phyloP scores from a whole-genome alignment of 1,140 invertebrate genomes.

The Polyergus mexicanus region DNA sequence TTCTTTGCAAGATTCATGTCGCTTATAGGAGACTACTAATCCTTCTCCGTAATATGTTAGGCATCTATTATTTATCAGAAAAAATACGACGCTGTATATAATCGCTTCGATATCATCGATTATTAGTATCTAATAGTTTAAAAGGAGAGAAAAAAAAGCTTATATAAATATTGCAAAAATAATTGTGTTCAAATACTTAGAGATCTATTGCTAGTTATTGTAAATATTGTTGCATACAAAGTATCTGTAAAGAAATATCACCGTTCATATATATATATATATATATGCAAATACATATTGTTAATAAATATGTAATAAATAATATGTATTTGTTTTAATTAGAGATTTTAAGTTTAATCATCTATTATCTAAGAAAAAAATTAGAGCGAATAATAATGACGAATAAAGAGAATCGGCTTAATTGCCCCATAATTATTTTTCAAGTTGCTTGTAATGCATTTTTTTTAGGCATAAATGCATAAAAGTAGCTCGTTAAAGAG shows the following conservation, averaged over 20 bases:
- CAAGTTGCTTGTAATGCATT: background rate
- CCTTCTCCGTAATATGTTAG: background rate
- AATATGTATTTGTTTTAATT: background rate
- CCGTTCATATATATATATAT: background rate
- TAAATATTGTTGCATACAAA: background rate
- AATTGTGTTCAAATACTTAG: background rate
- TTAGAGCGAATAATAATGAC: background rate
- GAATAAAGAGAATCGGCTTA: background rate
- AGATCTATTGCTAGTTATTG: background rate
- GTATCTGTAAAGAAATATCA: background rate
- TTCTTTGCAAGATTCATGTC: background rate
- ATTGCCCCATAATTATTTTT: background rate
- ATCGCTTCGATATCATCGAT: no score
- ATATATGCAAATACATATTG: background rate
- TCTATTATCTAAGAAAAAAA: constrained; percentile 8
- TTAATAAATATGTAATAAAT: background rate
- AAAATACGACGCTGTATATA: no score
- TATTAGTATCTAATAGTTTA: background rate
- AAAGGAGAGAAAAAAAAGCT: background rate
- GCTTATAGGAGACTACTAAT: constrained; percentile 3
- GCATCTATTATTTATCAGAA: background rate
- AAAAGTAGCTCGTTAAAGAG: background rate
- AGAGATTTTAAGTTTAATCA: background rate
- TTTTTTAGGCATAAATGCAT: background rate
- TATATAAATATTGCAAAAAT: background rate